Base-by-base conservation (phyloP, 2,113 vertebrate genomes). In the Thryonomys swinderianus region DNA sequence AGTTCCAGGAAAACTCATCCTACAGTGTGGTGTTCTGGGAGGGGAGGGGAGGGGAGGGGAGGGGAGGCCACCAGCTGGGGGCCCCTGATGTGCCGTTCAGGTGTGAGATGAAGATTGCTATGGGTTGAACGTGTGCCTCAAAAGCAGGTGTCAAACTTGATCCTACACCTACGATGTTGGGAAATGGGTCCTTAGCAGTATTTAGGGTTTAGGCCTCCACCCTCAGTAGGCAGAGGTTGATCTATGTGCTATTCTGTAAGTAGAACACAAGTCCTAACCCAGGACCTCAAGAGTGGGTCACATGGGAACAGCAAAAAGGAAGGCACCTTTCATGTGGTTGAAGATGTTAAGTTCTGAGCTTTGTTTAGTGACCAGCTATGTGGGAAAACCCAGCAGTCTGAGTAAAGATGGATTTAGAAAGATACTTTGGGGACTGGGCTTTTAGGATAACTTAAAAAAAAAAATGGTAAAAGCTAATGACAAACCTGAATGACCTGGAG, bases 291-390 rank as follows among this genome's bases (percentile, higher is more conserved):
- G 37, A 25, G 14, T 7, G 17, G 13, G 3, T 42, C 69, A 57
- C 2, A 1, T 6, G 14, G 42, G 66, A 42, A 37, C 25, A 16
- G 30, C 59, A 57, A 25, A 55, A 20, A 61, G 53, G n/a, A 30
- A 30, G 37, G 13, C 12, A 0, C 27, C 34, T 27, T 37, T 23
- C 1, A 0, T 7, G 11, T 42, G 16, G 20, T 2, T 20, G 51
- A 20, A 57, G 55, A 23, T 1, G 21, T 25, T 14, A 18, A 23
- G 27, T 57, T 57, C 37, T n/a, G 55, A 71, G 81, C 18, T 23
- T 62, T 4, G 20, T 4, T 30, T 11, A 45, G 11, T 40, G 37
- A 51, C 42, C 0, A 30, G 11, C 37, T 32, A 6, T 2, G 0
- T 0, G 59, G 59, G 59, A 71, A 48, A 11, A 30, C 30, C 10